Conservation (phyloP, 2,888 invertebrate genomes). For the Abrostola tripartita region DNA sequence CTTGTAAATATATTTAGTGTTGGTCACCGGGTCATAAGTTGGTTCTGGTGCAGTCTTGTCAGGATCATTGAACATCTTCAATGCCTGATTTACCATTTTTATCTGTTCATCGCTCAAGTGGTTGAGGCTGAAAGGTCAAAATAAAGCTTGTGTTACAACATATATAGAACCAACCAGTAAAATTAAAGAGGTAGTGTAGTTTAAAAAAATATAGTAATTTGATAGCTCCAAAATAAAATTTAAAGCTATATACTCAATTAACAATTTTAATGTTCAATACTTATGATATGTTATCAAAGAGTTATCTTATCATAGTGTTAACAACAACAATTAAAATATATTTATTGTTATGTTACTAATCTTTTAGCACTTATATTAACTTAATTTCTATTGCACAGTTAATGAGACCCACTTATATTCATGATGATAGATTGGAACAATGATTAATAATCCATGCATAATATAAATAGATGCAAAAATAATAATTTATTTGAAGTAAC, state of each 20-base stretch:
- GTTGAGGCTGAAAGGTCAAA: conserved; percentile 73
- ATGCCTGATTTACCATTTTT: conserved; percentile 81
- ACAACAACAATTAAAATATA: not conserved
- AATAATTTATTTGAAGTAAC: too few species aligned
- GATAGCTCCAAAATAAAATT: too few species aligned
- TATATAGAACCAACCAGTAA: too few species aligned
- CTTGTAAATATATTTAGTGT: conserved; percentile 82
- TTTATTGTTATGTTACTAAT: not conserved
- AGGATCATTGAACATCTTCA: conserved; percentile 79
- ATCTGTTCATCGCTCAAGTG: conserved; percentile 79
- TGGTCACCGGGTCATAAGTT: conserved; percentile 80
- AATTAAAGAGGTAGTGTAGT: too few species aligned
- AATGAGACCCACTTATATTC: not conserved
- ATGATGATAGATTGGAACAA: too few species aligned
- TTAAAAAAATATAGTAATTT: too few species aligned
- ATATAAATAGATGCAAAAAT: too few species aligned
- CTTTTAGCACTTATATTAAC: not conserved
- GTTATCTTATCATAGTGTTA: not conserved
- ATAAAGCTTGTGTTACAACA: conserved; percentile 2
- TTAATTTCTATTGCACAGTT: not conserved
- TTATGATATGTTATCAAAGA: too few species aligned
- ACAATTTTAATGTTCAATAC: too few species aligned
- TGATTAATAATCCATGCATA: too few species aligned
- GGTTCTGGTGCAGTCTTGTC: conserved; percentile 74
- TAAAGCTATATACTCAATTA: too few species aligned